phyloP scores from a whole-genome alignment of 35 echinoderm and acorn worm genomes.

The Holothuria glaberrima region DNA sequence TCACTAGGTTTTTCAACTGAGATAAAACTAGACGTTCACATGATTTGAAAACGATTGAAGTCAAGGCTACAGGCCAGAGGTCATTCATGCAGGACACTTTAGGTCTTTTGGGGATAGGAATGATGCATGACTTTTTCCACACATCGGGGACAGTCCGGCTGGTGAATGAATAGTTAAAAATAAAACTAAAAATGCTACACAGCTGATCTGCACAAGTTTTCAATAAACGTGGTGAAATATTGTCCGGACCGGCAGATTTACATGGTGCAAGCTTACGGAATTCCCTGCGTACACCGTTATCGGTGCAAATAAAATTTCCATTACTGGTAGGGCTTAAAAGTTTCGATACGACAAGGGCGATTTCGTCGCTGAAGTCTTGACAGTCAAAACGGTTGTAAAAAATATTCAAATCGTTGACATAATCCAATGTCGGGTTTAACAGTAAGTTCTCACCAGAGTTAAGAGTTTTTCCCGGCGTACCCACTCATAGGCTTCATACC shows the following conservation, averaged over 20 bases:
- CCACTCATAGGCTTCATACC: slow-evolving; percentile 66
- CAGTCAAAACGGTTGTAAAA: slow-evolving; percentile 56
- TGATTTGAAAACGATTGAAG: slow-evolving; percentile 57
- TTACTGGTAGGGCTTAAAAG: background rate
- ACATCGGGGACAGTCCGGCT: background rate
- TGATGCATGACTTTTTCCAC: slow-evolving; percentile 48
- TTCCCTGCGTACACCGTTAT: background rate
- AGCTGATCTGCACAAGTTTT: slow-evolving; percentile 40
- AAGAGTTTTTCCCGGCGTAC: background rate
- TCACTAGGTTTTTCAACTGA: background rate
- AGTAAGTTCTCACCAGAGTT: background rate
- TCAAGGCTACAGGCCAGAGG: slow-evolving; percentile 66
- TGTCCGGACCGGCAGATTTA: slow-evolving; percentile 30
- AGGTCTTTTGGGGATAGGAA: slow-evolving; percentile 55
- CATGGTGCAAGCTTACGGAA: slow-evolving; percentile 1
- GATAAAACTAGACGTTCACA: slow-evolving; percentile 50
- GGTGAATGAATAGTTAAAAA: slow-evolving; percentile 37
- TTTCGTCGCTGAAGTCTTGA: background rate
- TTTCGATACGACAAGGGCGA: background rate
- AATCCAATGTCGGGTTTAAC: background rate
- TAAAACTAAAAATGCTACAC: slow-evolving; percentile 26
- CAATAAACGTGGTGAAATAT: slow-evolving; percentile 5
- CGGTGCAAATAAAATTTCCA: background rate
- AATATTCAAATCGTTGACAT: slow-evolving; percentile 59
- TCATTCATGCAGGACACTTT: slow-evolving; percentile 67